Conservation (phyloP, 2,888 invertebrate genomes). For the Zootermopsis nevadensis region DNA sequence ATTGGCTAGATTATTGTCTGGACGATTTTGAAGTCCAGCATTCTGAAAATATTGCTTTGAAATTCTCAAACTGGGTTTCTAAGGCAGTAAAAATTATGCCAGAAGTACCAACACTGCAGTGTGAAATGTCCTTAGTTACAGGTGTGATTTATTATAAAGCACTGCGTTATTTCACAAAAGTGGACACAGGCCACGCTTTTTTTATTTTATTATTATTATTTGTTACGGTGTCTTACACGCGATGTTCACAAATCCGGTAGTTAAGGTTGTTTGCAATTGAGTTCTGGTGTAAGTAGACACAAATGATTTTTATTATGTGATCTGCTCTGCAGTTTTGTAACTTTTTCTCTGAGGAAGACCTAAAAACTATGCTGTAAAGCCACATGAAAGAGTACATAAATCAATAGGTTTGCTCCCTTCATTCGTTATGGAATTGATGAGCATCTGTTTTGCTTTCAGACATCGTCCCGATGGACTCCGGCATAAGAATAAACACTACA, state of each 20-base stretch:
- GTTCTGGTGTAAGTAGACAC: no score
- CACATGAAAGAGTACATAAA: no score
- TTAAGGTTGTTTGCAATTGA: no score
- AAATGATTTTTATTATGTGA: no score
- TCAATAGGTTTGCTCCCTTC: neutral
- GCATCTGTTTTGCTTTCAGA: neutral
- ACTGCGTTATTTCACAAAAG: neutral
- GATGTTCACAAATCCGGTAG: no score
- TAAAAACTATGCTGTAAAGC: no score
- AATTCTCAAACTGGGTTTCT: conserved; percentile 10
- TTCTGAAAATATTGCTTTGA: neutral
- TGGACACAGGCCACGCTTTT: neutral
- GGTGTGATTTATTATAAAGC: neutral
- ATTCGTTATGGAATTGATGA: neutral
- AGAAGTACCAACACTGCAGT: conserved; percentile 29
- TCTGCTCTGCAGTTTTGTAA: no score
- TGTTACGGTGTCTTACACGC: no score
- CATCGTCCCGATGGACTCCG: neutral
- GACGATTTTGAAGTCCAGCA: neutral
- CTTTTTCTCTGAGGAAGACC: no score
- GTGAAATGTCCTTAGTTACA: conserved; percentile 1
- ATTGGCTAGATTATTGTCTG: neutral
- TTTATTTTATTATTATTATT: neutral
- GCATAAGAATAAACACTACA: neutral
- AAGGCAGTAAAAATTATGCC: neutral